A percentile compares a stretch with the other conserved stretches of the same genome.
phyloP scores from a whole-genome alignment of 37 sponge, comb jelly and placozoan species.

The Aplysina aerophoba region DNA sequence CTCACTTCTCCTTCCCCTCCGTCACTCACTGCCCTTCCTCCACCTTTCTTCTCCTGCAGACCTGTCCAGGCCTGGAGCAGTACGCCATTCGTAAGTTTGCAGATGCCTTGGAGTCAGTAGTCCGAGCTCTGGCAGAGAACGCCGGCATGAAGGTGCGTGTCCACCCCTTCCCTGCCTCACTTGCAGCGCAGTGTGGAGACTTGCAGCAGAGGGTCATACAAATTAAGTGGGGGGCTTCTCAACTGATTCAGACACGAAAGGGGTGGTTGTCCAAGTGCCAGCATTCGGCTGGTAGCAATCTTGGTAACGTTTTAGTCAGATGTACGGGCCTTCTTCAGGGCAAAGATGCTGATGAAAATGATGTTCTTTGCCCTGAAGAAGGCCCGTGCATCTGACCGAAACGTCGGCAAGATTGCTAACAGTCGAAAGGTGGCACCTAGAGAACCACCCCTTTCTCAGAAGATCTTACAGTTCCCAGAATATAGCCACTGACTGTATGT shows the following conservation, averaged over 20 bases:
- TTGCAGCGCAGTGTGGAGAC: too few relatives aligned
- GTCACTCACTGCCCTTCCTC: background rate
- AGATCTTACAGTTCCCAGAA: too few relatives aligned
- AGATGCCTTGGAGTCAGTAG: constrained; percentile 84
- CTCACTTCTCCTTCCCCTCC: too few relatives aligned
- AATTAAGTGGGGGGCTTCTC: background rate
- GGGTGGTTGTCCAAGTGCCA: background rate
- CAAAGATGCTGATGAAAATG: too few relatives aligned
- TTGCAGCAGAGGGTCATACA: background rate
- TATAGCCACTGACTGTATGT: too few relatives aligned
- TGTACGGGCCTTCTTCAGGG: too few relatives aligned
- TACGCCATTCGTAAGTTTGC: constrained; percentile 97
- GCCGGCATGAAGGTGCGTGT: constrained; percentile 86
- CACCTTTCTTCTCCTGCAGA: constrained; percentile 37
- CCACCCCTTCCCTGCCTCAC: too few relatives aligned
- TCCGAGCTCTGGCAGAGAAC: constrained; percentile 92
- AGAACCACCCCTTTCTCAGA: too few relatives aligned
- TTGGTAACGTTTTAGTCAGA: background rate
- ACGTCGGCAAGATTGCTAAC: too few relatives aligned
- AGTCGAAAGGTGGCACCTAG: too few relatives aligned
- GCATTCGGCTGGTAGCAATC: background rate
- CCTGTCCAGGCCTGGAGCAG: constrained; percentile 96
- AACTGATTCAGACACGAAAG: background rate
- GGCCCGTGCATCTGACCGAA: background rate
- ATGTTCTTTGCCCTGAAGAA: too few relatives aligned